A percentile compares a stretch with the other conserved stretches of the same genome.
phyloP scores from a whole-genome alignment of 2,888 invertebrate genomes.

The Lysandra bellargus region DNA sequence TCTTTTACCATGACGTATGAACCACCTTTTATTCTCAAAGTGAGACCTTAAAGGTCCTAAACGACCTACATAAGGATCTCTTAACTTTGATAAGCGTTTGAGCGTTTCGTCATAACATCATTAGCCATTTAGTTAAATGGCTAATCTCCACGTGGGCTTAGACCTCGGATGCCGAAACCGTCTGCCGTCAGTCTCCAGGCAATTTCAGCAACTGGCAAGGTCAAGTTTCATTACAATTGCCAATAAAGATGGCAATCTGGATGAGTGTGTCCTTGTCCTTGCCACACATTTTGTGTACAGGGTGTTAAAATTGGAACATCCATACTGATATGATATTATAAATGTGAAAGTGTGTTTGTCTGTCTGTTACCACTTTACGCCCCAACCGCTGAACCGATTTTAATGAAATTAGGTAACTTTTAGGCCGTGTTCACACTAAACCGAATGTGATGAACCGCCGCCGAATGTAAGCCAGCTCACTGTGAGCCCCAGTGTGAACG shows the following conservation, averaged over 20 bases:
- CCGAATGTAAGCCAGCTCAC: no score
- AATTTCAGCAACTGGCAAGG: conserved; percentile 64
- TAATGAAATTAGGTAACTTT: no score
- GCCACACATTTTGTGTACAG: neutral
- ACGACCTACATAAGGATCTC: neutral
- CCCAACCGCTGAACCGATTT: no score
- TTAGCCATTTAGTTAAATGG: neutral
- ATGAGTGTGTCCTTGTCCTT: conserved; percentile 12
- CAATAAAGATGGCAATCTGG: conserved; percentile 31
- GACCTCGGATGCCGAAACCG: conserved; percentile 61
- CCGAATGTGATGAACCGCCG: no score
- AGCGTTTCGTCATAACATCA: neutral
- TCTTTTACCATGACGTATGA: no score
- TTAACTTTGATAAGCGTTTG: neutral
- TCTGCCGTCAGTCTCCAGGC: conserved; percentile 56
- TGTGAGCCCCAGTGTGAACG: no score
- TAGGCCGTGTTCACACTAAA: no score
- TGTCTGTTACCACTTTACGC: no score
- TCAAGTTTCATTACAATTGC: conserved; percentile 55
- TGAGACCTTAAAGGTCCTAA: no score
- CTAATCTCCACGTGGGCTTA: conserved; percentile 43
- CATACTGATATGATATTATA: neutral
- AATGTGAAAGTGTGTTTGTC: no score
- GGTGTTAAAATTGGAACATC: neutral
- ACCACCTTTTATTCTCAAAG: no score